Percentiles rank a stretch among this genome's conserved stretches.
Evolutionary conservation across 2,797 vertebrate genomes (phyloP).

Genomic region (Urophycis tenuis): DNA sequence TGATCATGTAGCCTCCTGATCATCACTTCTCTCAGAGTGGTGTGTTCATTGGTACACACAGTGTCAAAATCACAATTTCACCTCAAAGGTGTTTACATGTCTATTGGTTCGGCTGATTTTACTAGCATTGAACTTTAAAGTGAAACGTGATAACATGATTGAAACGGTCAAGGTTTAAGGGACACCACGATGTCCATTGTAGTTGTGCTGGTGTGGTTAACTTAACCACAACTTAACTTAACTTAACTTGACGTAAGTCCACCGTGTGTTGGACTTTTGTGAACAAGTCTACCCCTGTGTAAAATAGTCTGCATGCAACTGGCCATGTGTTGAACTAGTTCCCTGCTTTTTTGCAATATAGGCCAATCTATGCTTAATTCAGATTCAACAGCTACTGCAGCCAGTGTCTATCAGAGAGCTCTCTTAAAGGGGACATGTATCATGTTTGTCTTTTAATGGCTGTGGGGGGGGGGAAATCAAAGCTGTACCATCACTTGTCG

Average conservation of each 20-base stretch:
- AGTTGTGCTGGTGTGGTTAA: neutral
- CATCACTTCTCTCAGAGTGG: neutral
- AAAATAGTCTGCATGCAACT: slow-evolving; percentile 46
- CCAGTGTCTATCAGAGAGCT: slow-evolving; percentile 33
- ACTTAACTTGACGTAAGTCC: neutral
- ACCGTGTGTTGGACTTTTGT: slow-evolving; percentile 21
- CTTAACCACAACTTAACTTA: too few species aligned
- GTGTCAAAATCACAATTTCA: too few species aligned
- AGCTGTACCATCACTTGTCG: slow-evolving; percentile 34
- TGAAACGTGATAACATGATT: neutral
- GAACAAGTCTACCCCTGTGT: slow-evolving; percentile 34
- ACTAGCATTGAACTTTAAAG: neutral
- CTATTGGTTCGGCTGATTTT: neutral
- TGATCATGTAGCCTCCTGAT: neutral
- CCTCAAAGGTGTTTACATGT: neutral
- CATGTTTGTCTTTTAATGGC: slow-evolving; percentile 16
- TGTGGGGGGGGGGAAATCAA: slow-evolving; percentile 19
- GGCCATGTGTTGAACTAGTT: slow-evolving; percentile 63
- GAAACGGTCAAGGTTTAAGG: neutral
- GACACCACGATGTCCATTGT: neutral
- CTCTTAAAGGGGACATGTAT: slow-evolving; percentile 49
- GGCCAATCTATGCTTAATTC: slow-evolving; percentile 75
- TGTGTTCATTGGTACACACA: neutral
- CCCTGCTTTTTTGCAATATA: slow-evolving; percentile 61
- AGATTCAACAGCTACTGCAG: slow-evolving; percentile 56